These are phyloP conservation scores for Acleris sparsana DNA, from an alignment of 2,888 invertebrate species.

Conservation along the genomic window DNA sequence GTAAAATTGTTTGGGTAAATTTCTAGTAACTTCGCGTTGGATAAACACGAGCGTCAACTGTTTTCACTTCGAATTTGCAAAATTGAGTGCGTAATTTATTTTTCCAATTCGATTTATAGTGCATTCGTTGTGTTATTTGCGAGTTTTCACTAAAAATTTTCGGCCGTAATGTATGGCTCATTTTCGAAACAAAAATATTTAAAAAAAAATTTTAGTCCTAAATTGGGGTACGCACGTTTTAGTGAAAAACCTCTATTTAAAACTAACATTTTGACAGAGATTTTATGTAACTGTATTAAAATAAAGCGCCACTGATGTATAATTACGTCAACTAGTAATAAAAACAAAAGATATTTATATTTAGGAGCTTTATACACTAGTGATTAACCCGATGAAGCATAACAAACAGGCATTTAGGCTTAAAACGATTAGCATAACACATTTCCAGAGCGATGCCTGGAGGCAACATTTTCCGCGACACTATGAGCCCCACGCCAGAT, in stretches of 20 bases:
- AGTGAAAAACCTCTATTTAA: too few species aligned
- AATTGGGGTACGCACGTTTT: too few species aligned
- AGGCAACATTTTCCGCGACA: conserved; percentile 26
- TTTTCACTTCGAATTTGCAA: conserved; percentile 14
- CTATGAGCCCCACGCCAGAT: not conserved
- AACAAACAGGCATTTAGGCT: not conserved
- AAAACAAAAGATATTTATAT: too few species aligned
- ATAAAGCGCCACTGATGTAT: too few species aligned
- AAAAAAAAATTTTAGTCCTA: too few species aligned
- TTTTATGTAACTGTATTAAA: too few species aligned
- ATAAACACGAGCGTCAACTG: conserved; percentile 11
- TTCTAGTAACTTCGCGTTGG: conserved; percentile 4
- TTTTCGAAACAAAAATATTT: too few species aligned
- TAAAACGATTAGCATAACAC: conserved; percentile 18
- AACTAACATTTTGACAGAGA: too few species aligned
- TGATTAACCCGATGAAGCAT: not conserved
- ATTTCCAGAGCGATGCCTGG: conserved; percentile 18
- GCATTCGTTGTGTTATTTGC: too few species aligned
- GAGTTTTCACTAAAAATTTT: too few species aligned
- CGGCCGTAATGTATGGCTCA: too few species aligned
- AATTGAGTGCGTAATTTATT: not conserved
- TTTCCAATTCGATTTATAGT: not conserved
- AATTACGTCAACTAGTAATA: too few species aligned
- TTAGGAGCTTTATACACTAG: not conserved
- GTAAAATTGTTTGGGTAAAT: not conserved